Evolutionary conservation across 2,113 vertebrate species (phyloP).

Genomic region (Coturnix japonica): DNA sequence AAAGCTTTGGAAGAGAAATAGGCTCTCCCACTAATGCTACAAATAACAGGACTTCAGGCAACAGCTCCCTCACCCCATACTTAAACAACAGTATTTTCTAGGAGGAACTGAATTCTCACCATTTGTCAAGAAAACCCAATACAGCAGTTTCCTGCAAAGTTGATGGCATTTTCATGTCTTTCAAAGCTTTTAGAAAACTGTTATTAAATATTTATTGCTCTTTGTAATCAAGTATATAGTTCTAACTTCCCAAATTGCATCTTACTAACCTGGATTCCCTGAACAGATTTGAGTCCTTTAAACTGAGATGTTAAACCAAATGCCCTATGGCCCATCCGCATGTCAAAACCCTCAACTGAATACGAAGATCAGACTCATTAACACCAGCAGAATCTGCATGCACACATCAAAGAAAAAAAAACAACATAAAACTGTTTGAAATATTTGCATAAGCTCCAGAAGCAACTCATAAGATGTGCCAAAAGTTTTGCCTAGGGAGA

Average conservation of each 20-base stretch:
- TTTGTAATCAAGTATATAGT: neutral
- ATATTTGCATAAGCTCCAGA: neutral
- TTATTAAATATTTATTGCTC: neutral
- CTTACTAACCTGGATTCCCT: neutral
- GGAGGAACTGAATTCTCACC: neutral
- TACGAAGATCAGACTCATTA: neutral
- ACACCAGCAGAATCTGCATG: neutral
- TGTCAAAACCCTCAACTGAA: neutral
- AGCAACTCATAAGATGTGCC: neutral
- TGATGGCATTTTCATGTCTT: slow-evolving; percentile 7
- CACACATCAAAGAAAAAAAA: neutral
- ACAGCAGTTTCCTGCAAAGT: neutral
- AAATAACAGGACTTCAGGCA: neutral
- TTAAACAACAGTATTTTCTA: neutral
- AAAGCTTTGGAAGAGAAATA: neutral
- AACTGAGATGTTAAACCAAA: slow-evolving; percentile 8
- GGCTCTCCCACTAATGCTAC: neutral
- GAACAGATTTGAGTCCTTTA: slow-evolving; percentile 1
- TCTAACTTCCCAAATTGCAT: neutral
- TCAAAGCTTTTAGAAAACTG: neutral
- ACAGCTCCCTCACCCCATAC: neutral
- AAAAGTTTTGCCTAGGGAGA: neutral
- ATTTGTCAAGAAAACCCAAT: neutral
- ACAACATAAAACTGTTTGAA: neutral
- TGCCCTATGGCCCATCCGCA: neutral